phyloP scores from a whole-genome alignment of 2,888 invertebrate genomes.

The Plagodis dolabraria region DNA sequence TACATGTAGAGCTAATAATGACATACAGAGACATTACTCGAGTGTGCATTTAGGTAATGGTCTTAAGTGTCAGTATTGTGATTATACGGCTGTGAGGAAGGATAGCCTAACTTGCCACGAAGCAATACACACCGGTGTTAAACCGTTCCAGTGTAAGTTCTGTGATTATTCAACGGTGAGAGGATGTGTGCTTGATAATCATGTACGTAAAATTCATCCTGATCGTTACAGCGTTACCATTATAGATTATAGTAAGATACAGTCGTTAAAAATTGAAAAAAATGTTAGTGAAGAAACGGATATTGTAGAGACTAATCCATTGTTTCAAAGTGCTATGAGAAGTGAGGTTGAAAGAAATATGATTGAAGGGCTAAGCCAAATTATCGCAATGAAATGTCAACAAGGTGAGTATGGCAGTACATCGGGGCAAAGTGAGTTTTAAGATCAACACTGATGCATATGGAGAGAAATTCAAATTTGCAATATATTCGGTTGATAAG shows the following conservation, averaged over 20 bases:
- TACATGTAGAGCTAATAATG: constrained; percentile 60
- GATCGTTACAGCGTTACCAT: constrained; percentile 41
- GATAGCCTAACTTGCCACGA: constrained; percentile 62
- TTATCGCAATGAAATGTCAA: no score
- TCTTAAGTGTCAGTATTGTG: constrained; percentile 61
- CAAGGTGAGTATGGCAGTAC: no score
- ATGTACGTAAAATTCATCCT: constrained; percentile 53
- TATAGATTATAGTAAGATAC: constrained; percentile 53
- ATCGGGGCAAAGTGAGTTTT: no score
- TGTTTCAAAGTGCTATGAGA: neutral
- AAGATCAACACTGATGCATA: no score
- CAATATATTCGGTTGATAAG: no score
- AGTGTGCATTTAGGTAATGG: constrained; percentile 57
- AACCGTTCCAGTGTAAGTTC: constrained; percentile 58
- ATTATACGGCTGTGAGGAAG: constrained; percentile 54
- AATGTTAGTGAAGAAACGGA: neutral
- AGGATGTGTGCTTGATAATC: constrained; percentile 53
- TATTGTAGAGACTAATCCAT: neutral
- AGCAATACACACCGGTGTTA: constrained; percentile 59
- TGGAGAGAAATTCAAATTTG: no score
- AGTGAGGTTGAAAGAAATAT: neutral
- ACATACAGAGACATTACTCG: constrained; percentile 59
- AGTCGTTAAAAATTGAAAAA: constrained; percentile 42
- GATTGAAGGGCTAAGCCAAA: no score
- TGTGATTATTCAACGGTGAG: constrained; percentile 61